A percentile compares a stretch with the other conserved stretches of the same genome.
These are phyloP conservation scores for Drosophila melanocephala DNA, from an alignment of 2,888 invertebrate species.

Conservation along the genomic window DNA sequence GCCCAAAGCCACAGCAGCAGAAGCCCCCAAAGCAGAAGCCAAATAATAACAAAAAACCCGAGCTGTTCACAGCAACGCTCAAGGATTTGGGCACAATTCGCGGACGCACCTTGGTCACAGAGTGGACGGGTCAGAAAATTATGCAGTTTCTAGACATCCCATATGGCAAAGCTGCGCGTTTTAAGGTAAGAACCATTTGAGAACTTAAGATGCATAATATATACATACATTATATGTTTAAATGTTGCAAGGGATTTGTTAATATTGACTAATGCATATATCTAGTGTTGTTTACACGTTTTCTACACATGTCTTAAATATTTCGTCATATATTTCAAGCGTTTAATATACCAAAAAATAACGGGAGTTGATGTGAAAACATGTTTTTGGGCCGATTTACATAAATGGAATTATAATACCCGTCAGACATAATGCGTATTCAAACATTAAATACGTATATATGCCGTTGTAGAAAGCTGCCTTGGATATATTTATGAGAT, in stretches of 20 bases:
- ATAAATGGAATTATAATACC: neutral
- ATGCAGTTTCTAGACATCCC: constrained; percentile 84
- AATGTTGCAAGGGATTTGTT: neutral
- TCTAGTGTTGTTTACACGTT: neutral
- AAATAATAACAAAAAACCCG: constrained; percentile 3
- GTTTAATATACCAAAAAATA: neutral
- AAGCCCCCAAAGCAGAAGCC: constrained; percentile 38
- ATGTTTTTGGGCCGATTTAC: neutral
- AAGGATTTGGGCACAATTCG: constrained; percentile 78
- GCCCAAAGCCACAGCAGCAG: constrained; percentile 40
- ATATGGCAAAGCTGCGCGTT: constrained; percentile 81
- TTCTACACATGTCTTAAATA: neutral
- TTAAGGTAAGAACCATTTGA: constrained; percentile 67
- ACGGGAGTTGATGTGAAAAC: neutral
- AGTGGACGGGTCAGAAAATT: constrained; percentile 78
- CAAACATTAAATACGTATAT: neutral
- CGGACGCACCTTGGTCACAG: constrained; percentile 72
- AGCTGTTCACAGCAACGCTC: constrained; percentile 64
- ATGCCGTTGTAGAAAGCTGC: neutral
- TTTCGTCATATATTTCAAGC: neutral
- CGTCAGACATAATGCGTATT: neutral
- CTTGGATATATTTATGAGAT: neutral
- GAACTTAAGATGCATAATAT: neutral
- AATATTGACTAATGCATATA: neutral
- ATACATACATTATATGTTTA: no score